These are phyloP conservation scores for Hartigia nigra DNA, from an alignment of 2,888 invertebrate species.

Conservation along the genomic window DNA sequence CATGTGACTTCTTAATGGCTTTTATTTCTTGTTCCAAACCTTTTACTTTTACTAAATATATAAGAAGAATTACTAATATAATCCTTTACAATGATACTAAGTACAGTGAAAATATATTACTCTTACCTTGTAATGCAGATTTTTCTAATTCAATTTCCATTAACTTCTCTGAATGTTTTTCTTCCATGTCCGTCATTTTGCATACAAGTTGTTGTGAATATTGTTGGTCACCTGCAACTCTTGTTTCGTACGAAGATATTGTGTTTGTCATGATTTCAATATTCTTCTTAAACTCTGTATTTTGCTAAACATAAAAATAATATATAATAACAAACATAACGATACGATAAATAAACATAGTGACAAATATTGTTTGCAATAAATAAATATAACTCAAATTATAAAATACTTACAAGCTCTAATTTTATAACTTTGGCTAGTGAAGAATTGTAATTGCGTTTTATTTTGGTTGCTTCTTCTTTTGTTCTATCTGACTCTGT, in stretches of 20 bases:
- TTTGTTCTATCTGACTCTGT: slow-evolving; percentile 32
- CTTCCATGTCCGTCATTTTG: slow-evolving; percentile 46
- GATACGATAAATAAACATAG: background rate
- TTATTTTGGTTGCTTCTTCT: slow-evolving; percentile 33
- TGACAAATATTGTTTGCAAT: background rate
- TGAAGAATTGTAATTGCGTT: slow-evolving; percentile 33
- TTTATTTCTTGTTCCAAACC: slow-evolving; percentile 41
- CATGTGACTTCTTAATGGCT: slow-evolving; percentile 23
- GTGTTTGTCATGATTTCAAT: slow-evolving; percentile 24
- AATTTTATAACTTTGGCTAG: slow-evolving; percentile 41
- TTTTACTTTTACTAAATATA: slow-evolving; percentile 38
- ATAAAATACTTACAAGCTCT: slow-evolving; percentile 41
- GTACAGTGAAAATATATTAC: background rate
- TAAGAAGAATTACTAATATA: background rate
- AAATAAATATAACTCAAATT: background rate
- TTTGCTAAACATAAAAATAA: slow-evolving; percentile 32
- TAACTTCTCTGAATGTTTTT: slow-evolving; percentile 25
- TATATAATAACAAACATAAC: background rate
- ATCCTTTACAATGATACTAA: background rate
- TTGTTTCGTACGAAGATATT: slow-evolving; percentile 31
- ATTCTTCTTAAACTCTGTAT: slow-evolving; percentile 33
- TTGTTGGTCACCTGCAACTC: slow-evolving; percentile 44
- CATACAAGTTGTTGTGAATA: slow-evolving; percentile 46
- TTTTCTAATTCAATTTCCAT: slow-evolving; percentile 39
- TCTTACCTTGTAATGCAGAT: slow-evolving; percentile 40